Evolutionary conservation across 2,888 invertebrate genomes (phyloP), one percentile per base, ranked within the genome.

Genomic region (Harpalus rufipes): DNA sequence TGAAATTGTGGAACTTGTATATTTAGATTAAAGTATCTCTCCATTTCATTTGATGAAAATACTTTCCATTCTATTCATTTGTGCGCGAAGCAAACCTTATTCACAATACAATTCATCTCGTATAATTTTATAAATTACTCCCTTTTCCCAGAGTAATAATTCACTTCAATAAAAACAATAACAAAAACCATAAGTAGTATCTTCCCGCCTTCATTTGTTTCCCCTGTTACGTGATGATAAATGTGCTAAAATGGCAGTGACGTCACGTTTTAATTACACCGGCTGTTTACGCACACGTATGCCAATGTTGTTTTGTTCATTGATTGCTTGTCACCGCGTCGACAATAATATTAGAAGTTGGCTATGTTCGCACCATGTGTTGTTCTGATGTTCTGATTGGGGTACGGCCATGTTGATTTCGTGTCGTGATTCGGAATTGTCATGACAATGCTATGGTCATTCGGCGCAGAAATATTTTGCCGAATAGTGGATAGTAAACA

Each of bases 221-320:
- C 63, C 63, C 21, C 10, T 63, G 63, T 63, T 25, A 63, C 21
- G 2, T 63, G 63, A 63, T 63, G 63, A 63, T 63, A 63, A 63
- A 63, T 63, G 63, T 63, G 63, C 12, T 10, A 63, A 63, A 63
- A 63, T 63, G 63, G 2, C 25, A 25, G 12, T 63, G 44, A 72
- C 44, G 39, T 72, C 72, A 72, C 44, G 32, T 14, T 78, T 59
- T 78, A 78, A 78, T 78, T 78, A 78, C 58, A 56, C 32, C 32
- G 58, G 21, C 39, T 72, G n/a, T 72, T 72, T 72, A 44, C 44
- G 25, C 63, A 25, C 63, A 63, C 16, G 72, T n/a, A 32, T 41
- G 72, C 44, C 32, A 41, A 72, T 72, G 72, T 72, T 58, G 51
- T 78, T 78, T 21, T 78, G 21, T 74, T 78, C 78, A 76, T 76